Evolutionary conservation across 2,113 vertebrate species (phyloP).

Genomic region (Chiloscyllium plagiosum): DNA sequence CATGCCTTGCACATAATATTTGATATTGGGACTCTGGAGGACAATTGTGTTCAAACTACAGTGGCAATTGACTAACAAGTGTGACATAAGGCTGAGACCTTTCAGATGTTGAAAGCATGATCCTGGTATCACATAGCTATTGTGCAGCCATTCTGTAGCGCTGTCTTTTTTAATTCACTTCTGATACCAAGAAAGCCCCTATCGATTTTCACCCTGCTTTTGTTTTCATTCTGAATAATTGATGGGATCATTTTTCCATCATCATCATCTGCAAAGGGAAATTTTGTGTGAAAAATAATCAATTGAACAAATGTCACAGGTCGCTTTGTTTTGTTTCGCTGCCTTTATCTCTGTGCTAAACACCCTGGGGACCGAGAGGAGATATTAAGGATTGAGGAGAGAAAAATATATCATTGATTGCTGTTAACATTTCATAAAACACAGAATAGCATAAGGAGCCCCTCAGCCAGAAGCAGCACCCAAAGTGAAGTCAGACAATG

Average conservation of each 20-base stretch:
- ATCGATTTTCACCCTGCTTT: slow-evolving; percentile 25
- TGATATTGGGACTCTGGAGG: not conserved
- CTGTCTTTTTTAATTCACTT: slow-evolving; percentile 17
- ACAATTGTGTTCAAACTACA: slow-evolving; percentile 8
- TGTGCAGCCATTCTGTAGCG: not conserved
- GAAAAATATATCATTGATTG: not conserved
- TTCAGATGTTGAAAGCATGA: slow-evolving; percentile 36
- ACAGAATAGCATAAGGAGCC: not conserved
- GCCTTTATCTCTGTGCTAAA: not conserved
- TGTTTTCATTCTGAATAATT: slow-evolving; percentile 36
- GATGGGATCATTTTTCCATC: slow-evolving; percentile 34
- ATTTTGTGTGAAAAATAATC: slow-evolving; percentile 4
- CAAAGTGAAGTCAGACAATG: not conserved
- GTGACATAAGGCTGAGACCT: not conserved
- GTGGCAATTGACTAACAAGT: not conserved
- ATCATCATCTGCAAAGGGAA: slow-evolving; percentile 23
- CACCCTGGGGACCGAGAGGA: not conserved
- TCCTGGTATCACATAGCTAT: slow-evolving; percentile 30
- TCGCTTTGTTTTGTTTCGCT: not conserved
- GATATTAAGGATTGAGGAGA: not conserved
- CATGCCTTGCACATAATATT: too few species aligned
- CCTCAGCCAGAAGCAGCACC: not conserved
- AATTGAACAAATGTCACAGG: not conserved
- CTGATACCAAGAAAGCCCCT: slow-evolving; percentile 21
- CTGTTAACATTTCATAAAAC: not conserved